A percentile compares a stretch with the other conserved stretches of the same genome.
Conservation (phyloP, 2,797 vertebrate species). For the Onychomys arenicola region DNA sequence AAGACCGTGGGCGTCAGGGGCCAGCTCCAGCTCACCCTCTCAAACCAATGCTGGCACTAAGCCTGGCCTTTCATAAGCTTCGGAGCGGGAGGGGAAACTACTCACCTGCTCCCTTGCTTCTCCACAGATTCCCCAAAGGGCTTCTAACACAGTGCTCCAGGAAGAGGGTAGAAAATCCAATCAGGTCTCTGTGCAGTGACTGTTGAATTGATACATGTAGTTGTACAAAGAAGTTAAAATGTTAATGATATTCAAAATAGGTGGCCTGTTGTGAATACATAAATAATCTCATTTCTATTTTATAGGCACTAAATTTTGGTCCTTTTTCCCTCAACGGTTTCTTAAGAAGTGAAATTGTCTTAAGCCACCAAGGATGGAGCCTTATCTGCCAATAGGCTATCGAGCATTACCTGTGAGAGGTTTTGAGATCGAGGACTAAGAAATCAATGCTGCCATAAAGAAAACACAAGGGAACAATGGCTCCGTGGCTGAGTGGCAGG, state of each 20-base stretch:
- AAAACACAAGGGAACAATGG: neutral
- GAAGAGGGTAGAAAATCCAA: neutral
- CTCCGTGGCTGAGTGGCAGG: neutral
- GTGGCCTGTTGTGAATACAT: neutral
- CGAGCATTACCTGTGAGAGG: neutral
- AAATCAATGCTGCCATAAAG: neutral
- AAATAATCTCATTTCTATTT: slow-evolving; percentile 55
- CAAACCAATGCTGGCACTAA: neutral
- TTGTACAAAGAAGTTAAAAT: slow-evolving; percentile 28
- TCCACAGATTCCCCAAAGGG: neutral
- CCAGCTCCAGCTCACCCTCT: no score
- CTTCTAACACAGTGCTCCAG: neutral
- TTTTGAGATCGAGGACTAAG: neutral
- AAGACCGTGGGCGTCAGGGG: neutral
- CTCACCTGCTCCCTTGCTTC: neutral
- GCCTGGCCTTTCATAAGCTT: neutral
- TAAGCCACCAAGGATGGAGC: neutral
- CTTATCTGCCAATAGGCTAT: neutral
- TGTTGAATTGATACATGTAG: neutral
- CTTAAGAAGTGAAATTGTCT: neutral
- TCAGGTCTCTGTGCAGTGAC: neutral
- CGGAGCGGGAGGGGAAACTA: neutral
- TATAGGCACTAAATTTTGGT: neutral
- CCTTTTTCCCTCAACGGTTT: slow-evolving; percentile 2
- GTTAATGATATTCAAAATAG: slow-evolving; percentile 52